These are phyloP conservation scores for Orchestia grillus DNA, from an alignment of 1,140 invertebrate species.

Conservation along the genomic window DNA sequence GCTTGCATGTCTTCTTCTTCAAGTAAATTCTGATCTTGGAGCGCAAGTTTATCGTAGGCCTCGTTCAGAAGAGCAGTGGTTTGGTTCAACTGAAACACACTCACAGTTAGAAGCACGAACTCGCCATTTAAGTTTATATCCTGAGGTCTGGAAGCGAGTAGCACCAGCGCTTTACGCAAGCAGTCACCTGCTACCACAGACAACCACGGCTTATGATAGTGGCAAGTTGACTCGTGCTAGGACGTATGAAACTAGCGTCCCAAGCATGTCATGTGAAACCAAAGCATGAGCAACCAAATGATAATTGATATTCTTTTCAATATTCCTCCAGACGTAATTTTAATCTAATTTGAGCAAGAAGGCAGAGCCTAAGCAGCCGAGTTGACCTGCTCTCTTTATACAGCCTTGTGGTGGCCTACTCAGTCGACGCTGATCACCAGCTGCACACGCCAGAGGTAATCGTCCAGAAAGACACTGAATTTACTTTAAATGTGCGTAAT, in stretches of 20 bases:
- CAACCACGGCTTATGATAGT: not conserved
- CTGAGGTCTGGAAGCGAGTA: not conserved
- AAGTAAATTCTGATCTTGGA: slow-evolving; percentile 14
- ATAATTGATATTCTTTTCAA: not conserved
- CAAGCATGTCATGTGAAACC: not conserved
- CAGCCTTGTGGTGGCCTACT: not conserved
- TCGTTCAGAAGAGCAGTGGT: slow-evolving; percentile 22
- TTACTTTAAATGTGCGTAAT: not conserved
- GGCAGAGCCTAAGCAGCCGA: not conserved
- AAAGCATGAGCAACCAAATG: not conserved
- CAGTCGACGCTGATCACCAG: not conserved
- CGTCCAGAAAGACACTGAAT: not conserved
- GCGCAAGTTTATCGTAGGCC: not conserved
- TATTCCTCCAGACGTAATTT: not conserved
- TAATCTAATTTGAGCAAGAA: not conserved
- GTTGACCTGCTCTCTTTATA: not conserved
- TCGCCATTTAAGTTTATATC: not conserved
- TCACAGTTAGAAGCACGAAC: not conserved
- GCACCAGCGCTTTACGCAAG: not conserved
- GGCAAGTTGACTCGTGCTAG: not conserved
- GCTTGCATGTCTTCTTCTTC: not conserved
- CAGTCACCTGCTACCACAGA: not conserved
- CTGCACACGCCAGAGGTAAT: not conserved
- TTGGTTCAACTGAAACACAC: slow-evolving; percentile 47
- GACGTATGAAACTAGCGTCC: not conserved